phyloP scores from a whole-genome alignment of 2,113 vertebrate species.

The Pseudorasbora parva region DNA sequence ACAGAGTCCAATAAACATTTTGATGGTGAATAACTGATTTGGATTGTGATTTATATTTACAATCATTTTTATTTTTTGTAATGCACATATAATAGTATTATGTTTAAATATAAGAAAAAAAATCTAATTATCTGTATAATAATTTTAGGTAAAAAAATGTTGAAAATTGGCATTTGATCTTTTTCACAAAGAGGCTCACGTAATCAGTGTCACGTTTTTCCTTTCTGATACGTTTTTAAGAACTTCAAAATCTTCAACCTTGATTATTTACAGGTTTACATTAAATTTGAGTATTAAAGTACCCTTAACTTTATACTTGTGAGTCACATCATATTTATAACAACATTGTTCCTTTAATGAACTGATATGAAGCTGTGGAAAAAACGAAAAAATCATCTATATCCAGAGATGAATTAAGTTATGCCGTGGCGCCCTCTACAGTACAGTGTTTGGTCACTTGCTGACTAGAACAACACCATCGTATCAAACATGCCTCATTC shows the following conservation, averaged over 20 bases:
- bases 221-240: neutral
- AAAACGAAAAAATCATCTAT: neutral
- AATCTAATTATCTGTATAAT: neutral
- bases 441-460: neutral
- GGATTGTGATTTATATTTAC: neutral
- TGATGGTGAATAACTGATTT: neutral
- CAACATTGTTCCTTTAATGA: neutral
- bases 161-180: neutral
- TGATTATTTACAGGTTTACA: neutral
- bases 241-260: neutral
- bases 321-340: neutral
- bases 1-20: conserved; percentile 26
- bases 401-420: neutral
- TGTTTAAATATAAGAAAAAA: neutral
- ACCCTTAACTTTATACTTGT: neutral
- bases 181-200: neutral
- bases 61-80: neutral
- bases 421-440: conserved; percentile 6
- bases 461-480: neutral
- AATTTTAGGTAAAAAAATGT: neutral
- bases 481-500: neutral
- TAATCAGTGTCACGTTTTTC: neutral
- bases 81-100: neutral
- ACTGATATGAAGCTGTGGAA: neutral
- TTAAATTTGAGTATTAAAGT: neutral